These are phyloP conservation scores for Phylloscopus whistleri DNA, from an alignment of 2,113 vertebrate species.

Conservation along the genomic window DNA sequence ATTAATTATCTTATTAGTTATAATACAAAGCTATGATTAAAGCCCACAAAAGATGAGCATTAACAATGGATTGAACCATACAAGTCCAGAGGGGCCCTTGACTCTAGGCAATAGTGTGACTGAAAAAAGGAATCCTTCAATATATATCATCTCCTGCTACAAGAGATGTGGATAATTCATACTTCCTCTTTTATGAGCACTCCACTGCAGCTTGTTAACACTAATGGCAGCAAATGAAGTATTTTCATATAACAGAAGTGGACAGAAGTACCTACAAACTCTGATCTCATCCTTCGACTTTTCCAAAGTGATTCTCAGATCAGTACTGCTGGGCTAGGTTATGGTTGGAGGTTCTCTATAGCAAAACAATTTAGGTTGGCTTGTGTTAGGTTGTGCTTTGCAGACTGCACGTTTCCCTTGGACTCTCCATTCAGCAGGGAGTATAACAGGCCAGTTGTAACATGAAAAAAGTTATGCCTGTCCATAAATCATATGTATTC, in stretches of 20 bases:
- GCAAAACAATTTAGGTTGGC: background rate
- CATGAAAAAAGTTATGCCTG: background rate
- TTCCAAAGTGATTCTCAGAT: background rate
- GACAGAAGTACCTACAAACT: background rate
- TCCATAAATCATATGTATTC: background rate
- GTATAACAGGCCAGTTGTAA: background rate
- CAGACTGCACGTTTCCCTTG: background rate
- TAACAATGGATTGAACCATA: background rate
- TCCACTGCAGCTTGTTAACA: background rate
- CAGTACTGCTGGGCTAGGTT: background rate
- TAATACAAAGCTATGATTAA: conserved; percentile 37
- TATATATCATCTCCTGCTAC: background rate
- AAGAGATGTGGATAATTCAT: background rate
- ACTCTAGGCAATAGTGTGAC: background rate
- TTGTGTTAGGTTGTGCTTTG: background rate
- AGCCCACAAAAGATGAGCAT: background rate
- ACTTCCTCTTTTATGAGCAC: background rate
- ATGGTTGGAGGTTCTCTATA: background rate
- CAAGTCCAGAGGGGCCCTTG: background rate
- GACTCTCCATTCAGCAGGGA: background rate
- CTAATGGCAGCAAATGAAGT: background rate
- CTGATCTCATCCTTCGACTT: background rate
- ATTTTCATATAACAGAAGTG: background rate
- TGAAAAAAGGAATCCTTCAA: background rate
- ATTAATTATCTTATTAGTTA: conserved; percentile 37